Conservation (phyloP, 2,888 invertebrate genomes). For the Megaustenia siamemsis region DNA sequence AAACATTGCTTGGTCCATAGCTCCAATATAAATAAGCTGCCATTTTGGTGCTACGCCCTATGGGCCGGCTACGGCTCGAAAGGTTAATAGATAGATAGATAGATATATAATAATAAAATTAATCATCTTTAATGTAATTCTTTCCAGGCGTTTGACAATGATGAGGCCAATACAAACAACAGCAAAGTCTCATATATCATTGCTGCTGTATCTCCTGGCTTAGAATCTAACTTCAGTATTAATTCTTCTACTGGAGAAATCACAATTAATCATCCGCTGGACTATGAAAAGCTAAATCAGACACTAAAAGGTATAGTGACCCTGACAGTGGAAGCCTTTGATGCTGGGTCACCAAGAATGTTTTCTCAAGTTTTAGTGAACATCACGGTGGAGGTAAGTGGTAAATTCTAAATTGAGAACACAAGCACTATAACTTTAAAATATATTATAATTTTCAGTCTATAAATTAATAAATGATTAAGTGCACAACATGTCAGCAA, state of each 20-base stretch:
- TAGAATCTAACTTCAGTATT: slow-evolving; percentile 82
- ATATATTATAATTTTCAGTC: too few relatives aligned
- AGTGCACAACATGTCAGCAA: too few relatives aligned
- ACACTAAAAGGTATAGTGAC: slow-evolving; percentile 64
- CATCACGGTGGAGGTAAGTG: slow-evolving; percentile 84
- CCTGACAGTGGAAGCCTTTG: slow-evolving; percentile 70
- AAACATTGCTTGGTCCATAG: too few relatives aligned
- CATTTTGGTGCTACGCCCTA: too few relatives aligned
- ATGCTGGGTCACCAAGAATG: slow-evolving; percentile 70
- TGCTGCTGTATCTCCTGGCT: slow-evolving; percentile 62
- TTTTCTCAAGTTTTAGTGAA: slow-evolving; percentile 71
- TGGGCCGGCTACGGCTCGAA: too few relatives aligned
- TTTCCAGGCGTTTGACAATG: slow-evolving; percentile 86
- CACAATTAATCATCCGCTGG: slow-evolving; percentile 68
- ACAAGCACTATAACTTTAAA: too few relatives aligned
- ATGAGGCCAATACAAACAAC: slow-evolving; percentile 82
- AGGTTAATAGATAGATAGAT: too few relatives aligned
- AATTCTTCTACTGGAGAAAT: slow-evolving; percentile 85
- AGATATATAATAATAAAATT: too few relatives aligned
- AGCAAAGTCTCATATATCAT: slow-evolving; percentile 73
- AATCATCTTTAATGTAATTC: not conserved
- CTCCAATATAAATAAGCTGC: too few relatives aligned
- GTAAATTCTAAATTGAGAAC: too few relatives aligned
- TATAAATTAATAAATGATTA: too few relatives aligned
- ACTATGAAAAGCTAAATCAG: slow-evolving; percentile 73